phyloP scores from a whole-genome alignment of 2,797 vertebrate genomes.

The Okamejei kenojei region DNA sequence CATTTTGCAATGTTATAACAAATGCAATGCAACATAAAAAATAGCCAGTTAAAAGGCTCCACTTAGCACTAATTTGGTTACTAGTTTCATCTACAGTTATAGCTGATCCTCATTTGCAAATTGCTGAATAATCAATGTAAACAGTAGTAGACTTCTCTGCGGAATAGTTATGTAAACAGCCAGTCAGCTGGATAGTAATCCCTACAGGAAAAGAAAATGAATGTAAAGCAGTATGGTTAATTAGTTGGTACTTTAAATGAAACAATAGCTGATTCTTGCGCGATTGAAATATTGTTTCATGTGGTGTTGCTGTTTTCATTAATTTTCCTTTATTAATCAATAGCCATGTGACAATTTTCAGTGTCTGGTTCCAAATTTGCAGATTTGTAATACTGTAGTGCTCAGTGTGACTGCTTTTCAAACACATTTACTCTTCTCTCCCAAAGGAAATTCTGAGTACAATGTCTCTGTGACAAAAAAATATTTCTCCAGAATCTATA shows the following conservation, averaged over 20 bases:
- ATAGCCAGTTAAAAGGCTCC: no score
- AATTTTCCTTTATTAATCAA: background rate
- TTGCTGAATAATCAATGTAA: conserved; percentile 8
- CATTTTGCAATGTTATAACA: no score
- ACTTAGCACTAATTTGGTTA: background rate
- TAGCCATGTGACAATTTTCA: background rate
- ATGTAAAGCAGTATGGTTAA: background rate
- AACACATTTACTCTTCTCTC: background rate
- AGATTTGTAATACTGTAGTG: background rate
- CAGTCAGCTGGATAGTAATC: background rate
- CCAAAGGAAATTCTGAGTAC: background rate
- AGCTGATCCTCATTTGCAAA: background rate
- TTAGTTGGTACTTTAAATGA: conserved; percentile 8
- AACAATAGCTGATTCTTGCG: conserved; percentile 5
- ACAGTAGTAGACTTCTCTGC: background rate
- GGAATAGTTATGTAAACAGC: background rate
- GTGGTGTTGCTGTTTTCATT: background rate
- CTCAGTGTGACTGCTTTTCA: background rate
- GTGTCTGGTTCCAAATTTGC: background rate
- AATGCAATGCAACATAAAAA: no score
- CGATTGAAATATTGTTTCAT: background rate
- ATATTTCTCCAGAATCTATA: background rate
- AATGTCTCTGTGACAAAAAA: background rate
- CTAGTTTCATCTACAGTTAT: background rate
- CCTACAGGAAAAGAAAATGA: background rate